Evolutionary conservation across 2,113 vertebrate species (phyloP).

Genomic region (Alligator sinensis): DNA sequence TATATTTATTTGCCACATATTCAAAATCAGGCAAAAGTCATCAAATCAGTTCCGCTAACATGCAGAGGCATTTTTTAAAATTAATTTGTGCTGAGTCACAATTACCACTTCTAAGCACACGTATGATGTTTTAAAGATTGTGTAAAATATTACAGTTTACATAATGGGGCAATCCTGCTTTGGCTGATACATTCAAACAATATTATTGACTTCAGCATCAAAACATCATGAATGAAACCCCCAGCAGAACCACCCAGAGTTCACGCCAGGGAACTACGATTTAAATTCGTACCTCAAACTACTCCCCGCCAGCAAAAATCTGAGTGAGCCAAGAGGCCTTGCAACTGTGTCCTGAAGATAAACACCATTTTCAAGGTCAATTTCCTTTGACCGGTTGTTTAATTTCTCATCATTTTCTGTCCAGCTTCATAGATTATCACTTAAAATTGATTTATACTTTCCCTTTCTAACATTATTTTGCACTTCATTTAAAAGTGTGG

Average conservation of each 20-base stretch:
- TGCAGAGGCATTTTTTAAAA: not conserved
- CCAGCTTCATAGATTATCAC: conserved; percentile 76
- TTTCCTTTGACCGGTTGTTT: conserved; percentile 74
- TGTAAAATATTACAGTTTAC: not conserved
- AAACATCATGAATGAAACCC: conserved; percentile 24
- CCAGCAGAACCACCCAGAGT: conserved; percentile 16
- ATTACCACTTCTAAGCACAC: not conserved
- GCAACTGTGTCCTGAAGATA: conserved; percentile 32
- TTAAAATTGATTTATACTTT: conserved; percentile 76
- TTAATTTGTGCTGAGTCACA: not conserved
- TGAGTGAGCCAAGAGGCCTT: not conserved
- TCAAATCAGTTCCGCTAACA: not conserved
- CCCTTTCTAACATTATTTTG: conserved; percentile 66
- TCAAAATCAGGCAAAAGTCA: conserved; percentile 46
- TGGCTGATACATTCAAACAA: not conserved
- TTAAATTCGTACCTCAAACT: conserved; percentile 6
- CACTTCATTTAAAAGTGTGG: conserved; percentile 60
- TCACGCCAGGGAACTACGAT: conserved; percentile 34
- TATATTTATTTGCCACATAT: conserved; percentile 56
- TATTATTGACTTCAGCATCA: not conserved
- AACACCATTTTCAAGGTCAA: conserved; percentile 77
- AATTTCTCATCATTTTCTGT: conserved; percentile 75
- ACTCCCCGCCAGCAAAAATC: not conserved
- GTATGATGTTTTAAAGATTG: not conserved
- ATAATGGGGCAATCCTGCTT: not conserved